Evolutionary conservation across 2,888 invertebrate species (phyloP).

Genomic region (Chrysopilus asiliformis): DNA sequence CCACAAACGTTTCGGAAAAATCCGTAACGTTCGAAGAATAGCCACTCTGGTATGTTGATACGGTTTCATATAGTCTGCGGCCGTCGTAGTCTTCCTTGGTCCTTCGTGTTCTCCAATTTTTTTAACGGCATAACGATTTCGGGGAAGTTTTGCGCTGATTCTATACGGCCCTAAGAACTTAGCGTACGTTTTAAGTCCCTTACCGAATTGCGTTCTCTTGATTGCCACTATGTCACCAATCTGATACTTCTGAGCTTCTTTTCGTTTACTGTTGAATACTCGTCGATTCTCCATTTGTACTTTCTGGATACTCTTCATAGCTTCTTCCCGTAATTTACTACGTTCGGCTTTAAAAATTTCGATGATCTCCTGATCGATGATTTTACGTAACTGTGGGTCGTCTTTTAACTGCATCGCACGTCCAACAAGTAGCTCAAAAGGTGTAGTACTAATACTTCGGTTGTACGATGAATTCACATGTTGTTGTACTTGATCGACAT

Average conservation of each 20-base stretch:
- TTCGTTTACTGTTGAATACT: slow-evolving; percentile 5
- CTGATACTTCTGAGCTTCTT: background rate
- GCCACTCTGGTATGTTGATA: too few species aligned
- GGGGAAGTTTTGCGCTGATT: background rate
- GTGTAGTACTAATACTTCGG: slow-evolving; percentile 1
- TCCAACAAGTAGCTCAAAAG: slow-evolving; percentile 5
- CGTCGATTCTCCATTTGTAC: slow-evolving; percentile 7
- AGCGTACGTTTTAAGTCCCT: background rate
- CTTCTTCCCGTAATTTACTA: slow-evolving; percentile 1
- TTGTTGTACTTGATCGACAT: slow-evolving; percentile 8
- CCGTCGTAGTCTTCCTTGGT: background rate
- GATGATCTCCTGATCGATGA: slow-evolving; percentile 1
- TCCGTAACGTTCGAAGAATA: too few species aligned
- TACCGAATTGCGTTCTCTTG: slow-evolving; percentile 2
- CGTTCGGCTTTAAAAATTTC: slow-evolving; percentile 5
- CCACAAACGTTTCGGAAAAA: too few species aligned
- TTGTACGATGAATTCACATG: background rate
- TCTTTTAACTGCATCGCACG: background rate
- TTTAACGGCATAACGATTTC: slow-evolving; percentile 2
- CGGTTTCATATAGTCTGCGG: slow-evolving; percentile 4
- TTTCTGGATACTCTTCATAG: slow-evolving; percentile 1
- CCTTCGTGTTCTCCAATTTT: too few species aligned
- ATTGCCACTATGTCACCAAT: slow-evolving; percentile 1
- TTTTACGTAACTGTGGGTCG: slow-evolving; percentile 1
- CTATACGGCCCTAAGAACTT: background rate